A percentile compares a stretch with the other conserved stretches of the same genome.
Conservation (phyloP, 2,888 invertebrate genomes). For the Drosophila neotestacea region DNA sequence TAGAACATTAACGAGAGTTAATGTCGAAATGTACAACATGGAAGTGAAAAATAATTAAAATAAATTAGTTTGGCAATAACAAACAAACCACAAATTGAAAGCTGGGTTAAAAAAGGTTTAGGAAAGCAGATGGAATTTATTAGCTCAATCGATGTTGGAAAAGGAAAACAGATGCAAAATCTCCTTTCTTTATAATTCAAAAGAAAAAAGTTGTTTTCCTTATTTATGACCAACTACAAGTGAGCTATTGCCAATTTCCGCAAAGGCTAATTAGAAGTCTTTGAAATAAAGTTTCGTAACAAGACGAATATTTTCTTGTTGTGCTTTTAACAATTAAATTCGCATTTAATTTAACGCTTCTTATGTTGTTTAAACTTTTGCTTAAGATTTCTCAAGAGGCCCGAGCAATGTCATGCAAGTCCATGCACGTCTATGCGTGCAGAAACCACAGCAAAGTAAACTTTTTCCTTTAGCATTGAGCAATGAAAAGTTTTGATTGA, state of each 20-base stretch:
- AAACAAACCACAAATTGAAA: conserved; percentile 5
- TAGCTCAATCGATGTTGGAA: not conserved
- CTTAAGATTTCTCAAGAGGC: conserved; percentile 6
- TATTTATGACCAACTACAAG: conserved; percentile 13
- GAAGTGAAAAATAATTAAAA: conserved; percentile 16
- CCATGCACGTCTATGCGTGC: conserved; percentile 13
- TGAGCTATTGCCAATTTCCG: conserved; percentile 8
- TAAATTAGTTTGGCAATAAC: conserved; percentile 6
- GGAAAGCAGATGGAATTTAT: not conserved
- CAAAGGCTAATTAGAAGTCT: not conserved
- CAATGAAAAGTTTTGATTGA: conserved; percentile 51
- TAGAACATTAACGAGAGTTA: too few relatives aligned
- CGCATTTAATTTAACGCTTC: conserved; percentile 32
- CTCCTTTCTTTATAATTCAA: not conserved
- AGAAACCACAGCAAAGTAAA: conserved; percentile 16
- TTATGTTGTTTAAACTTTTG: conserved; percentile 27
- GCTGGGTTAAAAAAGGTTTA: not conserved
- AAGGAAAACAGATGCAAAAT: conserved; percentile 16
- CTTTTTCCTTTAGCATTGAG: conserved; percentile 21
- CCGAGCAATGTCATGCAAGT: conserved; percentile 6
- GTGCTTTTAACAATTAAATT: conserved; percentile 32
- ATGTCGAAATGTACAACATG: conserved; percentile 4
- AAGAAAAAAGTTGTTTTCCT: conserved; percentile 1
- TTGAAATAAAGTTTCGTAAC: not conserved
- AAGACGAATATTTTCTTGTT: not conserved